Conservation (phyloP, 2,888 invertebrate species). For the Hyalella azteca region DNA sequence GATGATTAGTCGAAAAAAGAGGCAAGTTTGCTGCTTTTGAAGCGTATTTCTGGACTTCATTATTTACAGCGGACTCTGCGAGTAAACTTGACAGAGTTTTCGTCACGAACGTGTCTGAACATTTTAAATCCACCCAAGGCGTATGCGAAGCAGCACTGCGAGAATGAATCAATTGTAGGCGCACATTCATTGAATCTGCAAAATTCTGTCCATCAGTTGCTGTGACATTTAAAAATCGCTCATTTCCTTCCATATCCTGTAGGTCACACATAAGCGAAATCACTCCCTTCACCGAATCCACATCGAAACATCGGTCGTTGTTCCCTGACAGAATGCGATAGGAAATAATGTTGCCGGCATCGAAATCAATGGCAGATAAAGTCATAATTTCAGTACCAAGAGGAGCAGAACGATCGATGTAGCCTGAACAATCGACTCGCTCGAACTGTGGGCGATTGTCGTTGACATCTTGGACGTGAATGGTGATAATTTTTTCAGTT, state of each 20-base stretch:
- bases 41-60: constrained; percentile 63
- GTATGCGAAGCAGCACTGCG: constrained; percentile 66
- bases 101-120: constrained; percentile 84
- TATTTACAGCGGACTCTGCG: constrained; percentile 80
- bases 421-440: constrained; percentile 79
- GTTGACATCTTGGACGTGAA: constrained; percentile 84
- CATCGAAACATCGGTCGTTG: constrained; percentile 85
- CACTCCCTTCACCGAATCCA: constrained; percentile 82
- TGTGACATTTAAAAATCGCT: constrained; percentile 80
- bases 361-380: constrained; percentile 91
- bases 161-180: constrained; percentile 74
- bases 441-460: constrained; percentile 82
- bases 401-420: constrained; percentile 76
- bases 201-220: constrained; percentile 93
- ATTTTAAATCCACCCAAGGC: constrained; percentile 71
- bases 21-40: constrained; percentile 38
- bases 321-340: constrained; percentile 88
- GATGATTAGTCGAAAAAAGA: constrained; percentile 71
- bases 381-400: constrained; percentile 84
- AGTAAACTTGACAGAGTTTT: constrained; percentile 79
- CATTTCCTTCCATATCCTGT: constrained; percentile 72
- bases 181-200: constrained; percentile 81
- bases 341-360: constrained; percentile 85
- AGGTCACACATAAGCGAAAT: constrained; percentile 84
- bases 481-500: constrained; percentile 83